These are phyloP conservation scores for Eumerus sabulonum DNA, from an alignment of 2,888 invertebrate species.

Conservation along the genomic window DNA sequence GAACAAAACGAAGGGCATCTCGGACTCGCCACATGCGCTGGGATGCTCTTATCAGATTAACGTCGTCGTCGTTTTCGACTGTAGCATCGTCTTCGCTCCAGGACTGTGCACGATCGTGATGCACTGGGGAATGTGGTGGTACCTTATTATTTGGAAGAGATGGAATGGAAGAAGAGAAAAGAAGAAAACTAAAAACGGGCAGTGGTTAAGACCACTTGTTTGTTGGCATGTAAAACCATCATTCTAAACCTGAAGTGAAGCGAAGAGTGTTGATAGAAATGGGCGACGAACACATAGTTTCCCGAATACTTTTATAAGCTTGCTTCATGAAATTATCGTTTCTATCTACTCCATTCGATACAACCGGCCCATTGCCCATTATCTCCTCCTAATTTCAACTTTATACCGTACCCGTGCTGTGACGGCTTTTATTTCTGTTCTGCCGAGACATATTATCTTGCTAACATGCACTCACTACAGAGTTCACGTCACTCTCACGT, in stretches of 20 bases:
- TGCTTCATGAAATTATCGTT: too few species aligned
- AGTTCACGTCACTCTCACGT: constrained; percentile 62
- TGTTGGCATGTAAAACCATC: constrained; percentile 64
- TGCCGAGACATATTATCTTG: constrained; percentile 52
- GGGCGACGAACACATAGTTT: too few species aligned
- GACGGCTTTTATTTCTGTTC: constrained; percentile 43
- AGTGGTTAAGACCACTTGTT: constrained; percentile 44
- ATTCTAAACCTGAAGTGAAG: constrained; percentile 52
- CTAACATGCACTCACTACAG: constrained; percentile 54
- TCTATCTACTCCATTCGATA: background rate
- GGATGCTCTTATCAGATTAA: constrained; percentile 61
- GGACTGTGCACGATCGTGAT: constrained; percentile 57
- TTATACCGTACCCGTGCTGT: constrained; percentile 6
- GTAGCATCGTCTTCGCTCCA: constrained; percentile 40
- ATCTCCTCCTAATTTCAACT: constrained; percentile 26
- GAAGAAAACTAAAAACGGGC: constrained; percentile 56
- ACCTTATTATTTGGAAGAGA: constrained; percentile 52
- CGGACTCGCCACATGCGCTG: constrained; percentile 12
- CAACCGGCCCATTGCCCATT: constrained; percentile 39
- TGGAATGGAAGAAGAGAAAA: constrained; percentile 1
- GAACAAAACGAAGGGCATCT: constrained; percentile 43
- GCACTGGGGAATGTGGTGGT: constrained; percentile 17
- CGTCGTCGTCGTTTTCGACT: constrained; percentile 29
- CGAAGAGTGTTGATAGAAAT: too few species aligned
- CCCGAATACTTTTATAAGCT: too few species aligned